Conservation (phyloP, 1,140 invertebrate genomes). For the Nasonia giraulti region DNA sequence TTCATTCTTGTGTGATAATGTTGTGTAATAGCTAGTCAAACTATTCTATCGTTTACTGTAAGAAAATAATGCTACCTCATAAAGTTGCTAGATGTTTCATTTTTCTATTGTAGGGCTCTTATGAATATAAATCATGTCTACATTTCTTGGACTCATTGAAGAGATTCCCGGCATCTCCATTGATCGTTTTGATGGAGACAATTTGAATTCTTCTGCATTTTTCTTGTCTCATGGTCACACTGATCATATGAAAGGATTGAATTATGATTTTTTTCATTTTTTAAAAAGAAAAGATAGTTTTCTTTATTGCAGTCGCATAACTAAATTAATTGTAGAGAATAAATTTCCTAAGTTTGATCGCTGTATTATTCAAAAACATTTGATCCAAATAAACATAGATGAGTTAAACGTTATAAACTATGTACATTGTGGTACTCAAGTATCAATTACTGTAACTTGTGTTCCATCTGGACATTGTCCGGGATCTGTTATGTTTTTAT, state of each 20-base stretch:
- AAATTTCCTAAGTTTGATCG: constrained; percentile 34
- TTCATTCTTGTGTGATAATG: neutral
- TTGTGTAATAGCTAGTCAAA: neutral
- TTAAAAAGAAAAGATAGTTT: constrained; percentile 56
- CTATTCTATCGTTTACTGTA: neutral
- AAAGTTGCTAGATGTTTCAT: constrained; percentile 52
- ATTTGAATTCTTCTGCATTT: constrained; percentile 75
- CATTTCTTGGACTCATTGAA: constrained; percentile 77
- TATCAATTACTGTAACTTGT: constrained; percentile 75
- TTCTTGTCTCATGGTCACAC: constrained; percentile 81
- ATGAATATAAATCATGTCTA: constrained; percentile 72
- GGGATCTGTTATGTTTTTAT: constrained; percentile 85
- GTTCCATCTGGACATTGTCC: constrained; percentile 83
- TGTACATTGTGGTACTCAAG: constrained; percentile 52
- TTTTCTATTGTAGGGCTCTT: constrained; percentile 64
- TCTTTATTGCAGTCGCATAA: constrained; percentile 68
- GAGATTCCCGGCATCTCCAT: constrained; percentile 80
- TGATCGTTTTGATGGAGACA: constrained; percentile 77
- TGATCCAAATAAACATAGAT: constrained; percentile 32
- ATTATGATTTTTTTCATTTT: constrained; percentile 58
- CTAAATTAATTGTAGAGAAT: constrained; percentile 62
- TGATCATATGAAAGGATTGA: constrained; percentile 81
- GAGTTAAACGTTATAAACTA: constrained; percentile 60
- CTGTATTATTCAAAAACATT: neutral
- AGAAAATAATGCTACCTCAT: neutral